Conservation (phyloP, 2,797 vertebrate species). For the Oceanodroma leucorhoa region DNA sequence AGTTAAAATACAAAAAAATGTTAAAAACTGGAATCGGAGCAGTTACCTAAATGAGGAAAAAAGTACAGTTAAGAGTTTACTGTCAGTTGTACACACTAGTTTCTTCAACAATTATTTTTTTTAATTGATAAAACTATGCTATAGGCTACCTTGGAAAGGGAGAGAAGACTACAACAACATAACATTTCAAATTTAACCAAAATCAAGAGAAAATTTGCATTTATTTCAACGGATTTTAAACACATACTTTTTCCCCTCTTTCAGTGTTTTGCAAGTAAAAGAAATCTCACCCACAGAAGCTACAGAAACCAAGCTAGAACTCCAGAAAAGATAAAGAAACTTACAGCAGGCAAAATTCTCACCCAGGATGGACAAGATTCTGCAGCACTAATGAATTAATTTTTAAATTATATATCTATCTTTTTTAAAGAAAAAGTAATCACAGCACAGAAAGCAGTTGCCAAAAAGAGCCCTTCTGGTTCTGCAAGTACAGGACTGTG, state of each 20-base stretch:
- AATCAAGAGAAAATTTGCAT: not conserved
- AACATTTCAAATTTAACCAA: not conserved
- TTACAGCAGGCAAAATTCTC: constrained; percentile 29
- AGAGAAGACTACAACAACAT: not conserved
- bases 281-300: not conserved
- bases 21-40: not conserved
- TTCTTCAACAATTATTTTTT: not conserved
- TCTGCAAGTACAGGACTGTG: constrained; percentile 45
- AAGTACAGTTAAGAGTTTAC: not conserved
- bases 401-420: not conserved
- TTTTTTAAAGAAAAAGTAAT: constrained; percentile 35
- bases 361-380: not conserved
- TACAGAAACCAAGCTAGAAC: not conserved
- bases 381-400: not conserved
- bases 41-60: not conserved
- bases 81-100: not conserved
- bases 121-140: not conserved
- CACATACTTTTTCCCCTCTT: not conserved
- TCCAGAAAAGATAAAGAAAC: not conserved
- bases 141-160: not conserved
- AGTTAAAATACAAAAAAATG: not conserved
- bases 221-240: not conserved
- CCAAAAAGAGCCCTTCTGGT: constrained; percentile 37
- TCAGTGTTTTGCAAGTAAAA: not conserved
- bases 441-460: not conserved